Evolutionary conservation across 2,797 vertebrate species (phyloP).

Genomic region (Falco novaeseelandiae): DNA sequence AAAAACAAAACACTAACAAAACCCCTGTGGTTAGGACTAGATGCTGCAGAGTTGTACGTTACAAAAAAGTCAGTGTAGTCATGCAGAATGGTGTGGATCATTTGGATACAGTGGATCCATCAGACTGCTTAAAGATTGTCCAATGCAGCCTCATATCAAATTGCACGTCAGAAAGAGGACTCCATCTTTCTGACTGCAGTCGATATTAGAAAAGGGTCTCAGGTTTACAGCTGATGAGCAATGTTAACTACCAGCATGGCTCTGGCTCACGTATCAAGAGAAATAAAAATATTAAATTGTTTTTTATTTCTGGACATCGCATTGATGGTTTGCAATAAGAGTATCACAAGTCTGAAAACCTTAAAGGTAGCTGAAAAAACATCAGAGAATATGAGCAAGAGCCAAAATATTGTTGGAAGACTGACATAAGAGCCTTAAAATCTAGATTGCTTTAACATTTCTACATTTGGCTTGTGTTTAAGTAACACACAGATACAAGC

Average conservation of each 20-base stretch:
- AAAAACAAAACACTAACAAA: not conserved
- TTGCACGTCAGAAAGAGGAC: not conserved
- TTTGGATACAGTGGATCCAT: not conserved
- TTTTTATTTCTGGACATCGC: not conserved
- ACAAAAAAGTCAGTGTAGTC: not conserved
- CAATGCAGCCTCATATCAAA: not conserved
- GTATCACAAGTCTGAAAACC: not conserved
- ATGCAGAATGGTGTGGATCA: not conserved
- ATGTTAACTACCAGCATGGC: not conserved
- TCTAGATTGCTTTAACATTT: not conserved
- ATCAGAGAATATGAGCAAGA: not conserved
- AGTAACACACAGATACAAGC: not conserved
- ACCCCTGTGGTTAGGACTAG: not conserved
- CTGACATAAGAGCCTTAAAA: not conserved
- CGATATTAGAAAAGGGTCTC: not conserved
- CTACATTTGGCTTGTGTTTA: not conserved
- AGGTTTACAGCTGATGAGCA: not conserved
- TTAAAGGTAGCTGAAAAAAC: not conserved
- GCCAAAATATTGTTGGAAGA: not conserved
- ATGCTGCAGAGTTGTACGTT: not conserved
- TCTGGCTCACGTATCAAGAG: accelerated
- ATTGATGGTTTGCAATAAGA: not conserved
- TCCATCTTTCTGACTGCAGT: not conserved
- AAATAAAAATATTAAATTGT: not conserved
- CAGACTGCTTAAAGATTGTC: not conserved